Evolutionary conservation across 2,113 vertebrate genomes (phyloP), one percentile per base, ranked within the genome.

Genomic region (Australoheros scitulus): DNA sequence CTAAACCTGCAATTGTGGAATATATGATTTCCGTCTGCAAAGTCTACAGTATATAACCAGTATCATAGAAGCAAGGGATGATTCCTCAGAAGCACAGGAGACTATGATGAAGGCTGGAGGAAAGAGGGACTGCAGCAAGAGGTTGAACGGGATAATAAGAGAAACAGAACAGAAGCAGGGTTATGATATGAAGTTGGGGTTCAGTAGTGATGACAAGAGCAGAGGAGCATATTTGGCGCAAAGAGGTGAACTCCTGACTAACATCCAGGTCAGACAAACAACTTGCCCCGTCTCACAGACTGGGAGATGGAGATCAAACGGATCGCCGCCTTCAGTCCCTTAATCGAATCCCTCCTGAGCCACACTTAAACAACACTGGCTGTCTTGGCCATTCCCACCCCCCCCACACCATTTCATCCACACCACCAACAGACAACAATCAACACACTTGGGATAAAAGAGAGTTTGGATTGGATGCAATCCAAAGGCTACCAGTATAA

Each of bases 11-110:
- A 72, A 83, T 82, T 78, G 89, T 89, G 86, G 87, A 88, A 90
- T 91, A 93, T 86, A 91, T 90, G 77, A 91, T 90, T 89, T 92
- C 83, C 88, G 85, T 87, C 86, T 85, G 89, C 83, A 59, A 80
- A 84, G 82, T 90, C 88, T 93, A 92, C 87, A 85, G 88, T 91
- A 91, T 88, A 93, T 92, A 91, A 91, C 86, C 89, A 86, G 91
- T 87, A 92, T 92, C 85, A 92, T 79, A 91, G 84, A 93, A 92
- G 93, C 89, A 32, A 76, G 91, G 84, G 59, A 79, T 83, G 89
- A 88, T 81, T 85, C 9, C 81, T 85, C 72, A 86, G 86, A 92
- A 91, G 92, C 80, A 20, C 85, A 63, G 85, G 86, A 83, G 78
- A 80, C 81, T 80, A 86, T 22, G 29, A 84, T 83, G 79, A 88